These are phyloP conservation scores for Microcebus murinus DNA, from an alignment of 2,113 vertebrate species.

Conservation along the genomic window DNA sequence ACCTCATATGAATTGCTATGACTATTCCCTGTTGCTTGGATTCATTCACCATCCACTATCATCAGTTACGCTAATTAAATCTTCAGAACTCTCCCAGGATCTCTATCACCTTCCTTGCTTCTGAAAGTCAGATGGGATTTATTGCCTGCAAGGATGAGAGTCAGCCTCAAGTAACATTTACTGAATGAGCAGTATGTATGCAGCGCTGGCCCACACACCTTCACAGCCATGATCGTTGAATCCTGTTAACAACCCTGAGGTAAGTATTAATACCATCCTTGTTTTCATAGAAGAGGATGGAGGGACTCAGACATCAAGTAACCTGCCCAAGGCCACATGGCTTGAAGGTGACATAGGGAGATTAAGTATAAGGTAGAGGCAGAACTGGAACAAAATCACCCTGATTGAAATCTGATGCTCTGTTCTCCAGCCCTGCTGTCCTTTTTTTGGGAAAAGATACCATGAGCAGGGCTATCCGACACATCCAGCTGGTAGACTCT, in stretches of 20 bases:
- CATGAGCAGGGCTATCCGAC: neutral
- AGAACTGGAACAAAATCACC: neutral
- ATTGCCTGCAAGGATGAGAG: neutral
- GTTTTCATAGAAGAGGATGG: neutral
- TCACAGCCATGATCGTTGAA: neutral
- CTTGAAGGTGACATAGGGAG: neutral
- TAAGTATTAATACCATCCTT: neutral
- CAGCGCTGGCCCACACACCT: neutral
- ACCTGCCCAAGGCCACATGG: neutral
- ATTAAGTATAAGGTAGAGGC: neutral
- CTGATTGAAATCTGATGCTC: neutral
- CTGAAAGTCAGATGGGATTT: constrained; percentile 11
- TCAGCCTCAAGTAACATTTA: neutral
- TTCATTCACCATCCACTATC: neutral
- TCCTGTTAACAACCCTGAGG: neutral
- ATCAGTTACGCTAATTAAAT: neutral
- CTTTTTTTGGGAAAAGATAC: neutral
- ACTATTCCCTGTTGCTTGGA: constrained; percentile 47
- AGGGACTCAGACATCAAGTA: neutral
- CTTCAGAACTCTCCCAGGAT: constrained; percentile 23
- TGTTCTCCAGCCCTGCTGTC: neutral
- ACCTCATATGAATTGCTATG: neutral
- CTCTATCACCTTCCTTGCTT: neutral
- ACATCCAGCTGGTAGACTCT: neutral
- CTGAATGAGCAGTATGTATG: neutral